Evolutionary conservation across 2,888 invertebrate genomes (phyloP), one percentile per base, ranked within the genome.

Genomic region (Nomada lathburiana): DNA sequence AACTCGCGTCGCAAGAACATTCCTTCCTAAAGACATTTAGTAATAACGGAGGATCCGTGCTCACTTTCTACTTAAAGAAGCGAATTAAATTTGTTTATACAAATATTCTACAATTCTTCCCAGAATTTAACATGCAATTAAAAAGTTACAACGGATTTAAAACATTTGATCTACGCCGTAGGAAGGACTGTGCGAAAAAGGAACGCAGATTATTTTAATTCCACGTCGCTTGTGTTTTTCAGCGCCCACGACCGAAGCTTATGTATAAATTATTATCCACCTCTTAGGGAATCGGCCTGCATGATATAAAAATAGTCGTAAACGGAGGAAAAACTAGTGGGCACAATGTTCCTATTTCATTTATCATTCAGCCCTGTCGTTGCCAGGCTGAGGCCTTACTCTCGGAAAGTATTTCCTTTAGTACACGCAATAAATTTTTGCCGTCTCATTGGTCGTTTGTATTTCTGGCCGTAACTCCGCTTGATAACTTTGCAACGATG

Each of bases 381-480:
- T 82, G 70, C 60, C 70, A 57, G 68, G 20, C 69, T 70, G 64
- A 76, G 60, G 60, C 72, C 83, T 73, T 82, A 57, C 59, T 73
- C 65, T 57, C 52, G 36, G 47, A 76, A 76, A 81, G 82, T 70
- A 73, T 77, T 82, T 77, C 55, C 69, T 77, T 83, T 64, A 81
- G 73, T 63, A 78, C 74, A 82, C 76, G 64, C 78, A 74, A 85
- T 85, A 85, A 85, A 83, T 71, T 85, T 79, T 82, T 75, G 70
- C 52, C 80, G 89, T 91, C 91, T 91, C 91, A 91, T 92, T 91
- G 91, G 91, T 92, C 90, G 89, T 92, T 92, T 90, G 92, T 91
- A 92, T 92, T 92, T 91, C 77, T 73, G 74, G 84, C 86, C 86
- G 87, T 90, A 90, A 92, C 90, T 88, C 88, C 86, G 87, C 84